phyloP scores from a whole-genome alignment of 2,888 invertebrate genomes.

The Limnephilus marmoratus region DNA sequence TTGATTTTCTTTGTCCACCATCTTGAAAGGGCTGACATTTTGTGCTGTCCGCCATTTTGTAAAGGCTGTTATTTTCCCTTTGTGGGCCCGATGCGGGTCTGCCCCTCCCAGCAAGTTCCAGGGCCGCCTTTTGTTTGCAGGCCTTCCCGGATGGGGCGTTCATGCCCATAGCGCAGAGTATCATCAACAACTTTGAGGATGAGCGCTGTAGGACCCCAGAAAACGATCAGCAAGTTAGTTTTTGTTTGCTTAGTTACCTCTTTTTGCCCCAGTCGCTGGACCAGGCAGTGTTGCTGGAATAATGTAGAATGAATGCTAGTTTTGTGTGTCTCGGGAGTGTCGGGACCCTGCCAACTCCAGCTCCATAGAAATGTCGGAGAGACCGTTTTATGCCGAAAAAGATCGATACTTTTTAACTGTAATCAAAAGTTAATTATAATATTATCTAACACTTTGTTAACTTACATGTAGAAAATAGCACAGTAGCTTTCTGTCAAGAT shows the following conservation, averaged over 20 bases:
- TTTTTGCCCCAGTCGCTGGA: not conserved
- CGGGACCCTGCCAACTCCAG: not conserved
- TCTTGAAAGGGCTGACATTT: not conserved
- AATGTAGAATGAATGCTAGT: not conserved
- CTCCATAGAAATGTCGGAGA: not conserved
- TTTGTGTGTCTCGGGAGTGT: too few species aligned
- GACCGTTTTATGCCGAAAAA: not conserved
- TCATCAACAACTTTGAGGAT: slow-evolving; percentile 65
- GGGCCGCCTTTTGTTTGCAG: slow-evolving; percentile 64
- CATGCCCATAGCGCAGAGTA: slow-evolving; percentile 60
- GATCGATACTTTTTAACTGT: not conserved
- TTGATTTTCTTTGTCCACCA: not conserved
- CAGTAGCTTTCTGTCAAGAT: not conserved
- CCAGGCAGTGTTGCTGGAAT: not conserved
- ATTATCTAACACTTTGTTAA: not conserved
- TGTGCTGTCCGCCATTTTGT: slow-evolving; percentile 22
- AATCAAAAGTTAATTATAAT: not conserved
- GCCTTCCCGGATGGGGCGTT: slow-evolving; percentile 65
- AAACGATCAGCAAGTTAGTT: slow-evolving; percentile 65
- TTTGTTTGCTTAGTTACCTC: slow-evolving; percentile 52
- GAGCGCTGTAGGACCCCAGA: slow-evolving; percentile 56
- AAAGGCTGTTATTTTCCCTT: slow-evolving; percentile 41
- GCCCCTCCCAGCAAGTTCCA: slow-evolving; percentile 41
- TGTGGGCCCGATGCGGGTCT: not conserved
- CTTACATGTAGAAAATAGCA: not conserved